These are phyloP conservation scores for Globia sparganii DNA, from an alignment of 2,888 invertebrate species.

Conservation along the genomic window DNA sequence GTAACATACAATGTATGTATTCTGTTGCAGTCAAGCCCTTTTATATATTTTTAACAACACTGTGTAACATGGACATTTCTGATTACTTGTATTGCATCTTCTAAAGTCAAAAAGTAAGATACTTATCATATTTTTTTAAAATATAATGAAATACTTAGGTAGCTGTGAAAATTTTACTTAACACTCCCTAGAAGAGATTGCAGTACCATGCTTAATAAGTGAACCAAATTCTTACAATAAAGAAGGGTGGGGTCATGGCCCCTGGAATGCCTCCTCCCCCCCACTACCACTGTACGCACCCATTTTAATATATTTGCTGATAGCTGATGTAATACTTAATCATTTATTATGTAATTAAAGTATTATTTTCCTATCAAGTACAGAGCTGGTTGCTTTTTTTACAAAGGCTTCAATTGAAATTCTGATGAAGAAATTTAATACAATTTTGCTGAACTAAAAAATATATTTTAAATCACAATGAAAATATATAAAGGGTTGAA, in stretches of 20 bases:
- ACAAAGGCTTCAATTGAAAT: neutral
- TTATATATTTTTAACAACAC: neutral
- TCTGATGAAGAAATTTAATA: neutral
- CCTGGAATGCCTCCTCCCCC: constrained; percentile 11
- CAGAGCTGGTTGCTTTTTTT: neutral
- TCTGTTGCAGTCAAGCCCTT: neutral
- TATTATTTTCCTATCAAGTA: neutral
- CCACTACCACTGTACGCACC: neutral
- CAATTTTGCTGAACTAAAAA: neutral
- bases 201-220: neutral
- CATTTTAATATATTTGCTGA: constrained; percentile 25
- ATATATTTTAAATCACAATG: too few relatives aligned
- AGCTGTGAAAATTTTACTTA: neutral
- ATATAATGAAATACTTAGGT: neutral
- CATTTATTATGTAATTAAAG: neutral
- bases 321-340: constrained; percentile 23
- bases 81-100: neutral
- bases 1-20: too few relatives aligned
- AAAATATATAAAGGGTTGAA: neutral
- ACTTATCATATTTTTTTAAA: neutral
- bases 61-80: neutral
- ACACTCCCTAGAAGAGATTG: neutral
- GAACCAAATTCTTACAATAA: constrained; percentile 17
- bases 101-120: neutral
- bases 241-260: constrained; percentile 46